Percentiles rank a stretch among this genome's conserved stretches.
Evolutionary conservation across 2,888 invertebrate genomes (phyloP).

Genomic region (Syrphus vitripennis): DNA sequence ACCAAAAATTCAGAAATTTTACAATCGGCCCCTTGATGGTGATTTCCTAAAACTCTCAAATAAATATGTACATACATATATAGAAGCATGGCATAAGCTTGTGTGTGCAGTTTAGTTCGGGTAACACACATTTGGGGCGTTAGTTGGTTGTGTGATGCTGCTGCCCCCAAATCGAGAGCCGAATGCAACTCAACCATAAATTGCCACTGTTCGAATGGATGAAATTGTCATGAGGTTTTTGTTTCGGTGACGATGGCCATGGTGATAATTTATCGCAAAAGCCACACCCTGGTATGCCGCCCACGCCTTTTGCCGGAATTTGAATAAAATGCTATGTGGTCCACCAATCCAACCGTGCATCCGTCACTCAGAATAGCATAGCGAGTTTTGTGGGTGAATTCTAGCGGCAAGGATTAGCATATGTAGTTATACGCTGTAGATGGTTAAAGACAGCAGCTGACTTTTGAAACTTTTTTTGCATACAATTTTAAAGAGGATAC

Average conservation of each 20-base stretch:
- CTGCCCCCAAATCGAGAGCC: conserved; percentile 31
- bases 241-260: conserved; percentile 71
- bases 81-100: no score
- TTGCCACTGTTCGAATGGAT: conserved; percentile 70
- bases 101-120: conserved; percentile 6
- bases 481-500: background rate
- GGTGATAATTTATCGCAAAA: conserved; percentile 69
- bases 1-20: conserved; percentile 66
- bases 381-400: background rate
- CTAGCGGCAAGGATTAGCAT: conserved; percentile 16
- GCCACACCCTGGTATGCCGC: conserved; percentile 59
- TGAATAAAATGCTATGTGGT: conserved; percentile 67
- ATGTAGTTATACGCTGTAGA: background rate
- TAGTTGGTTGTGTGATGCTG: background rate
- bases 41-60: conserved; percentile 70
- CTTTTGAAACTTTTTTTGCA: background rate
- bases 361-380: conserved; percentile 42
- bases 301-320: conserved; percentile 55
- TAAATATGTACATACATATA: conserved; percentile 17
- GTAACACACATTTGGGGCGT: conserved; percentile 19
- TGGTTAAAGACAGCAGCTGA: background rate
- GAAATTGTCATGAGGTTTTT: conserved; percentile 72
- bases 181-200: conserved; percentile 68
- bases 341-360: conserved; percentile 49
- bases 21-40: conserved; percentile 70